These are phyloP conservation scores for Callaeas wilsoni DNA, from an alignment of 2,113 vertebrate species.

Conservation along the genomic window DNA sequence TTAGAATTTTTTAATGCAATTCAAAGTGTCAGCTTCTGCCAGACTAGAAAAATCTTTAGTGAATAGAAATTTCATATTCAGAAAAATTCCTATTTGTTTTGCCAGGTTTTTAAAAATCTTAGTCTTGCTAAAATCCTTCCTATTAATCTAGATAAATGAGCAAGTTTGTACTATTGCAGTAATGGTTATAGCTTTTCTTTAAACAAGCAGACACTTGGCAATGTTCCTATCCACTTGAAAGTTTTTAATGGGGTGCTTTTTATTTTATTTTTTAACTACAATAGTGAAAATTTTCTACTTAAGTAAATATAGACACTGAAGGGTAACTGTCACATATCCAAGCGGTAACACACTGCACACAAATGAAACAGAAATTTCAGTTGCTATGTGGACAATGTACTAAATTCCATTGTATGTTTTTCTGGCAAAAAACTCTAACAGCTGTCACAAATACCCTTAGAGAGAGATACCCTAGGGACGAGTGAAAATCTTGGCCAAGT, in stretches of 20 bases:
- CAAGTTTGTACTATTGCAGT: background rate
- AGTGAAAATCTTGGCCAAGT: background rate
- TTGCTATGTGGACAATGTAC: background rate
- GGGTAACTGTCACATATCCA: background rate
- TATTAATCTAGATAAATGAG: background rate
- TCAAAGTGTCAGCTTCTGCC: background rate
- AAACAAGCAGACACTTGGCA: background rate
- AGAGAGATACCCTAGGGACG: background rate
- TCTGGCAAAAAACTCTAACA: background rate
- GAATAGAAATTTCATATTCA: background rate
- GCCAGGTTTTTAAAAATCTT: background rate
- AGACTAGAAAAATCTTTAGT: background rate
- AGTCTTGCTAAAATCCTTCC: background rate
- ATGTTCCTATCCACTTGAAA: background rate
- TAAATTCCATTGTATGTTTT: background rate
- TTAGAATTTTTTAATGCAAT: background rate
- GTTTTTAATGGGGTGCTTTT: fast-evolving
- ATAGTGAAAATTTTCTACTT: background rate
- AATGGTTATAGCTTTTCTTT: background rate
- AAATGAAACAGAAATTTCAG: background rate
- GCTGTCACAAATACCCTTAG: background rate
- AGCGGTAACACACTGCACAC: background rate
- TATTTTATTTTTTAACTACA: background rate
- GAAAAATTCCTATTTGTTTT: background rate
- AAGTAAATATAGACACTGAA: background rate